These are phyloP conservation scores for Conger conger DNA, from an alignment of 2,113 vertebrate genomes.

Conservation along the genomic window DNA sequence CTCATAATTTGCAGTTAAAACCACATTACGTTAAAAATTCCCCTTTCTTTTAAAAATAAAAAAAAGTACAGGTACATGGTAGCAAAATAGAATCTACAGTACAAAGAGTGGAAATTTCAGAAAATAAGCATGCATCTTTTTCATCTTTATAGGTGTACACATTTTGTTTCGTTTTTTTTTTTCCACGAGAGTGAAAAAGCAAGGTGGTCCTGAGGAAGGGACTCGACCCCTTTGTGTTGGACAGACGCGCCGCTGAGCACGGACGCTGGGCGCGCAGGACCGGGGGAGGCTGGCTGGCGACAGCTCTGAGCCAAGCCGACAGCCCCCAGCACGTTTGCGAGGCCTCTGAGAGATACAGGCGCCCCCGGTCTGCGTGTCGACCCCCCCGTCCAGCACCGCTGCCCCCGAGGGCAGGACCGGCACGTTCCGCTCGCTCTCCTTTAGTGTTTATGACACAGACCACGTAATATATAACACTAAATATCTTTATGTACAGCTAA, in stretches of 20 bases:
- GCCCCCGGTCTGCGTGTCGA: not conserved
- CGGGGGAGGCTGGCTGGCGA: not conserved
- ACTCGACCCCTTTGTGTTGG: not conserved
- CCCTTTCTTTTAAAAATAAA: conserved; percentile 22
- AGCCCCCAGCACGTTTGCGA: not conserved
- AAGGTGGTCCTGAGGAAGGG: not conserved
- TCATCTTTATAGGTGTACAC: conserved; percentile 21
- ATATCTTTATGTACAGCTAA: conserved; percentile 27
- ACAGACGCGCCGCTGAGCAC: not conserved
- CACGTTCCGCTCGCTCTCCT: not conserved
- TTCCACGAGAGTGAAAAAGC: conserved; percentile 11
- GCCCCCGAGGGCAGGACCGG: not conserved
- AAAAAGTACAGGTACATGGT: conserved; percentile 28
- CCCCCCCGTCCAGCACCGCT: not conserved
- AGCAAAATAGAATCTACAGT: conserved; percentile 32
- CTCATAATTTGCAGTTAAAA: conserved; percentile 11
- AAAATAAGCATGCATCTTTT: conserved; percentile 23
- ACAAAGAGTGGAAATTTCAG: conserved; percentile 27
- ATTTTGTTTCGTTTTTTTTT: not conserved
- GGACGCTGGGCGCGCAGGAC: not conserved
- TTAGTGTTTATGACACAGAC: conserved; percentile 33
- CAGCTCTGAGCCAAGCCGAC: not conserved
- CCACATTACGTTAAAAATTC: conserved; percentile 25
- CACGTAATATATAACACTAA: conserved; percentile 16
- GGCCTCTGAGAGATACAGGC: not conserved